Evolutionary conservation across 2,888 invertebrate genomes (phyloP).

Genomic region (Kryphioiulus occultus): DNA sequence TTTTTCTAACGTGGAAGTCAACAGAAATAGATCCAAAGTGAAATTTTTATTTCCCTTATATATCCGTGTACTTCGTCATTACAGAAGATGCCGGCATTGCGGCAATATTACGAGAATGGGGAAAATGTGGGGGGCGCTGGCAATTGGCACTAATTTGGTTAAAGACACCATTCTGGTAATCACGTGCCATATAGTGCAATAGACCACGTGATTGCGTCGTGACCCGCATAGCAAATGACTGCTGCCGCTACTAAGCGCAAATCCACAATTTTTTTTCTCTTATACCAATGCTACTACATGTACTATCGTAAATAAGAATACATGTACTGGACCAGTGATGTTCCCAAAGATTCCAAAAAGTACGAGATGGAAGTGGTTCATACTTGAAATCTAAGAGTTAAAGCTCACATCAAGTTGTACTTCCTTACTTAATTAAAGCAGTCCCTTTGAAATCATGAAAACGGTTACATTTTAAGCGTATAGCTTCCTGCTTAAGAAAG

Average conservation of each 20-base stretch:
- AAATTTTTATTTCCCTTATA: background rate
- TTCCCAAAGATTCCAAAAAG: background rate
- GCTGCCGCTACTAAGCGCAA: background rate
- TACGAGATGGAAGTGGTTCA: background rate
- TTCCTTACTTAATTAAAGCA: too few relatives aligned
- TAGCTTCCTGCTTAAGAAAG: too few relatives aligned
- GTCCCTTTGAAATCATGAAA: too few relatives aligned
- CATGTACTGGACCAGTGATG: background rate
- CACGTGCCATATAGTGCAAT: constrained; percentile 44
- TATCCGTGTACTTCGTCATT: background rate
- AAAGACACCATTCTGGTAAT: constrained; percentile 50
- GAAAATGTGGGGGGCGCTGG: background rate
- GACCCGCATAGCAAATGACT: constrained; percentile 39
- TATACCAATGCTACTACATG: background rate
- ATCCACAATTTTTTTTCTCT: background rate
- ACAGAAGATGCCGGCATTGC: constrained; percentile 27
- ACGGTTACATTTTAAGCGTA: too few relatives aligned
- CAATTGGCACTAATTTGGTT: constrained; percentile 48
- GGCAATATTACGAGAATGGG: constrained; percentile 16
- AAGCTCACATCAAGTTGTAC: too few relatives aligned
- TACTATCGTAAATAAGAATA: too few relatives aligned
- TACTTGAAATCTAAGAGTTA: too few relatives aligned
- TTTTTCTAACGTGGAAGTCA: constrained; percentile 25
- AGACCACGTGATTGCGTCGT: constrained; percentile 48
- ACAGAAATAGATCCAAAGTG: constrained; percentile 35